phyloP scores from a whole-genome alignment of 37 sponge, comb jelly and placozoan species.

The Amphimedon queenslandica region DNA sequence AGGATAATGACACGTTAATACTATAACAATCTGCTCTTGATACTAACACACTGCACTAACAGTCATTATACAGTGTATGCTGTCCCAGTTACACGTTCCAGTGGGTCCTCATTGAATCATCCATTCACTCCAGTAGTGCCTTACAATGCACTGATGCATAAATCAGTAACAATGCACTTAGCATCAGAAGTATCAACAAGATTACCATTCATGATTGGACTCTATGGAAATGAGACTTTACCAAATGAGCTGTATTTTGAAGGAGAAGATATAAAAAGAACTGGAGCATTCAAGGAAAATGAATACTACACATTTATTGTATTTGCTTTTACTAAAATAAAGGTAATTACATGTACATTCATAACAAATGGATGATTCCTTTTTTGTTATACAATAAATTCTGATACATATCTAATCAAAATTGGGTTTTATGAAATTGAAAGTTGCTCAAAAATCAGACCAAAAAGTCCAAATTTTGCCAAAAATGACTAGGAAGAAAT shows the following conservation, averaged over 20 bases:
- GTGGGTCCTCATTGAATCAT: slow-evolving; percentile 4
- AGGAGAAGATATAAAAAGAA: not conserved
- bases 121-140: slow-evolving; percentile 25
- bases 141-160: not conserved
- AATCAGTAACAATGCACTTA: slow-evolving; percentile 18
- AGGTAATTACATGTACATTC: too few relatives aligned
- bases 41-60: not conserved
- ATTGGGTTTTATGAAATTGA: not conserved
- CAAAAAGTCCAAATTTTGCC: too few relatives aligned
- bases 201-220: slow-evolving; percentile 44
- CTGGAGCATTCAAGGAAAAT: slow-evolving; percentile 32
- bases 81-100: slow-evolving; percentile 25
- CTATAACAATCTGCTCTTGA: not conserved
- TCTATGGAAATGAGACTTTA: slow-evolving; percentile 1
- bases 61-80: slow-evolving; percentile 52
- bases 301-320: slow-evolving; percentile 44
- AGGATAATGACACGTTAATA: not conserved
- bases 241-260: slow-evolving; percentile 30
- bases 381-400: not conserved
- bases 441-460: too few relatives aligned
- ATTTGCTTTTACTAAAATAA: slow-evolving; percentile 31
- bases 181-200: slow-evolving; percentile 17
- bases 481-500: too few relatives aligned
- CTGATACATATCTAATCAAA: not conserved
- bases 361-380: too few relatives aligned